Evolutionary conservation across 2,797 vertebrate species (phyloP).

Genomic region (Scarus forsteni): DNA sequence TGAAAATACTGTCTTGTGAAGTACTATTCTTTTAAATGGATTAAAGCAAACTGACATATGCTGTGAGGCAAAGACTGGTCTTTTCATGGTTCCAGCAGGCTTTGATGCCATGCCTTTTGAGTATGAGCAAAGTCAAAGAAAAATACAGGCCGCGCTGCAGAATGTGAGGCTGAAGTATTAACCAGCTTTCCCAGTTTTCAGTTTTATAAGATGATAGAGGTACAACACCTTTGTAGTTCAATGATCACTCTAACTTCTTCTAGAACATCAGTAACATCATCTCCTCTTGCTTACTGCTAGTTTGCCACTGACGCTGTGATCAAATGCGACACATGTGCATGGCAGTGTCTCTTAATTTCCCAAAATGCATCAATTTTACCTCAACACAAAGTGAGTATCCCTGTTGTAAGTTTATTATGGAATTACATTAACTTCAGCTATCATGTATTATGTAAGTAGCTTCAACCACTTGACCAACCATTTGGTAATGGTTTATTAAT

Average conservation of each 20-base stretch:
- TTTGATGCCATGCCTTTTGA: conserved; percentile 47
- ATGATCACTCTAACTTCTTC: background rate
- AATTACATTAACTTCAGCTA: too few relatives aligned
- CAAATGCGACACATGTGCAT: too few relatives aligned
- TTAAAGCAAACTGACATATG: conserved; percentile 56
- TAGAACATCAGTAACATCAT: background rate
- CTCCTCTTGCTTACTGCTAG: background rate
- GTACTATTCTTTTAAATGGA: conserved; percentile 58
- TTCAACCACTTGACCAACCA: too few relatives aligned
- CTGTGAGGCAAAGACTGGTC: conserved; percentile 45
- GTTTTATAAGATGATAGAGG: conserved; percentile 15
- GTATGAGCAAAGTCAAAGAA: conserved; percentile 17
- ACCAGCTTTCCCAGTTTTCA: conserved; percentile 17
- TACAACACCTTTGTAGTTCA: background rate
- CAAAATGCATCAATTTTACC: too few relatives aligned
- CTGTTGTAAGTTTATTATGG: too few relatives aligned
- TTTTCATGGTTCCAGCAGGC: conserved; percentile 49
- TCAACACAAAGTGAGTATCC: too few relatives aligned
- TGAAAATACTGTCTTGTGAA: conserved; percentile 54
- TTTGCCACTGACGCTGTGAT: background rate
- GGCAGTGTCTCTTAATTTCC: too few relatives aligned
- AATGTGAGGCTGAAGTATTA: conserved; percentile 10
- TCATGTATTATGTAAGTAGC: too few relatives aligned
- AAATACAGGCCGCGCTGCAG: background rate
- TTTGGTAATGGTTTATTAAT: too few relatives aligned